Base-by-base conservation (phyloP, 2,888 invertebrate genomes). In the Metopia argyrocephala region DNA sequence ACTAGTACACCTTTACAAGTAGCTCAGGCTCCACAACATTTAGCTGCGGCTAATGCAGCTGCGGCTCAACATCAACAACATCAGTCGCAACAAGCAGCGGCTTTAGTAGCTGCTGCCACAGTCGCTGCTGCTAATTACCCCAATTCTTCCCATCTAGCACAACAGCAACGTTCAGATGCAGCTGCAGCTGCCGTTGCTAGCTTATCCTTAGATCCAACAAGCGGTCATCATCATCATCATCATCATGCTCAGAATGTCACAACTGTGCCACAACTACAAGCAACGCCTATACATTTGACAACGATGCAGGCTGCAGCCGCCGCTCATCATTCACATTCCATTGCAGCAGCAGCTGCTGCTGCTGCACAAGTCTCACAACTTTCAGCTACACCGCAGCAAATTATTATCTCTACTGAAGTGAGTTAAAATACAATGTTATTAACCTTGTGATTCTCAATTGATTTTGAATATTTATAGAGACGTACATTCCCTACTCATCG, bases 341-440 rank as follows among this genome's bases (percentile, higher is more conserved):
- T 87, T 48, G 89, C 89, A 28, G 87, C 87, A 65, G 88, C 87
- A 20, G 88, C 88, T 38, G 89, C 89, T 56, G 89, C 88, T 64
- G 89, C 91, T 76, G 91, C 91, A 54, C 93, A 93, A 84, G 92
- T 92, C 48, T 90, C 92, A 65, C 92, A 93, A 78, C 84, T 89
- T 84, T 86, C 90, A 76, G 86, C 88, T 69, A 88, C 86, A 69
- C 92, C 93, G 38, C 91, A 89, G 84, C 91, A 89, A 84, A 90
- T 91, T 61, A 89, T 91, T 78, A 89, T 91, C 71, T 90, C 91
- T 73, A 87, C 91, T 66, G 90, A 91, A 82, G 88, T 87, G 78
- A 84, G 82, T 79, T 57, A 69, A 12, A 54, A 54, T 23, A 25
- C 9, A 54, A 25, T 21, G 0, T 23, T 9, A 23, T 6, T 48